Percentiles rank a stretch among this genome's conserved stretches.
phyloP scores from a whole-genome alignment of 2,113 vertebrate species.

The Alectura lathami region DNA sequence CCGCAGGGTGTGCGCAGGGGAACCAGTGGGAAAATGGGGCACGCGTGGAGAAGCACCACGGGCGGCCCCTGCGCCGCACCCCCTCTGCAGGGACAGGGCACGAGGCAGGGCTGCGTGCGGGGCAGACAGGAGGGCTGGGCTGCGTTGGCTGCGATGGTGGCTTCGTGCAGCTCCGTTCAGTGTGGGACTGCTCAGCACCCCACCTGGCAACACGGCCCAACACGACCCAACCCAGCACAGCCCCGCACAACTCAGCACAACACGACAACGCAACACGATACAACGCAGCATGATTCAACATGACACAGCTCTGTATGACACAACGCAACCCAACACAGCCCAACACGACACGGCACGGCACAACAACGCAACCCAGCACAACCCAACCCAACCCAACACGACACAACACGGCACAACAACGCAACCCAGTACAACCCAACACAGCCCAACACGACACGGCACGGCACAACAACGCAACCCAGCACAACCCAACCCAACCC shows the following conservation, averaged over 20 bases:
- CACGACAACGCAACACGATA: neutral
- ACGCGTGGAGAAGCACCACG: rapidly evolving
- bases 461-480: no score
- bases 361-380: no score
- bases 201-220: no score
- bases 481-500: no score
- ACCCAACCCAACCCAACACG: neutral
- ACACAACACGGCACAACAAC: neutral
- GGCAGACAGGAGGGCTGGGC: rapidly evolving
- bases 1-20: rapidly evolving
- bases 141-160: neutral
- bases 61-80: neutral
- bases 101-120: rapidly evolving
- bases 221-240: neutral
- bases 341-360: rapidly evolving
- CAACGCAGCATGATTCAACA: neutral
- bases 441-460: no score
- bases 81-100: rapidly evolving
- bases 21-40: neutral
- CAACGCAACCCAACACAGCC: no score
- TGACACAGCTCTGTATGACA: neutral
- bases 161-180: neutral
- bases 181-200: rapidly evolving
- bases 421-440: no score
- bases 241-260: no score